These are phyloP conservation scores for Schizotus pectinicornis DNA, from an alignment of 2,888 invertebrate species.

Conservation along the genomic window DNA sequence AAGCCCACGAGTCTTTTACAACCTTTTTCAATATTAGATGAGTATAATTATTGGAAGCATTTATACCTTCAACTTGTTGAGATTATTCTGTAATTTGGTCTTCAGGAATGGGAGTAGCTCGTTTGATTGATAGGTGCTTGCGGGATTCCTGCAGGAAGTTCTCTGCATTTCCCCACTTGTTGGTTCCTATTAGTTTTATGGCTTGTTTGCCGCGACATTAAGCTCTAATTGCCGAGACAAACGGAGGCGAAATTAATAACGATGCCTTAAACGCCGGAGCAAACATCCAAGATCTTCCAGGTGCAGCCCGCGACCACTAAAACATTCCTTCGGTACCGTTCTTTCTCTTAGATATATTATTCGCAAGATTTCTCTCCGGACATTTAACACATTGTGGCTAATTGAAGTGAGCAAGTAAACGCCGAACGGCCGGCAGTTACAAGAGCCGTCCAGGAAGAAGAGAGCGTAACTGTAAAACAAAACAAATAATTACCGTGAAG, in stretches of 20 bases:
- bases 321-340: constrained; percentile 1
- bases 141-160: not conserved
- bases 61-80: no score
- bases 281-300: constrained; percentile 8
- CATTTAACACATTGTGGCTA: constrained; percentile 26
- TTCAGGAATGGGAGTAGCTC: no score
- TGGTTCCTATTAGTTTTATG: constrained; percentile 5
- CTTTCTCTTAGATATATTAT: constrained; percentile 18
- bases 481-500: constrained; percentile 23
- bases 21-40: no score
- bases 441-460: constrained; percentile 12
- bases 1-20: no score
- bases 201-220: constrained; percentile 21
- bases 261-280: constrained; percentile 8
- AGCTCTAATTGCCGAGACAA: constrained; percentile 20
- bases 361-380: constrained; percentile 25
- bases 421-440: not conserved
- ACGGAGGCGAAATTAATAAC: constrained; percentile 17
- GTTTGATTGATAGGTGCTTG: not conserved
- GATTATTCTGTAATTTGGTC: no score
- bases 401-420: constrained; percentile 19
- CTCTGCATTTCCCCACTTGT: constrained; percentile 1
- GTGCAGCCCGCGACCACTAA: constrained; percentile 10
- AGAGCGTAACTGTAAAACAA: constrained; percentile 19
- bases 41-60: no score